Base-by-base conservation (phyloP, 2,888 invertebrate species). In the Luffia ferchaultella region DNA sequence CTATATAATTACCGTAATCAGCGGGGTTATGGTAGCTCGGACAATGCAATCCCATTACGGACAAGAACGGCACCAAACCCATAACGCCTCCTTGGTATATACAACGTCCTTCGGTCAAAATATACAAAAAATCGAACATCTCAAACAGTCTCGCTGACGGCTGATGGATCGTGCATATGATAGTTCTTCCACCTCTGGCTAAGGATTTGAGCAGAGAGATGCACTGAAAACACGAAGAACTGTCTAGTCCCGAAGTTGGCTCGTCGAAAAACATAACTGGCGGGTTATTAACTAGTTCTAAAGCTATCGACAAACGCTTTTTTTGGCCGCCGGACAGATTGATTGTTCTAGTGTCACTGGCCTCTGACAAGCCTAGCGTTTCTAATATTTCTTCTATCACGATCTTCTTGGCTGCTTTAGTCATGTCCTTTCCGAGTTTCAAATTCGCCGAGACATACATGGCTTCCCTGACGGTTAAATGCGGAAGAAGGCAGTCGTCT, bases 221-320 rank as follows among this genome's bases (percentile, higher is more conserved):
- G 73, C 96, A 93, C 76, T 96, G 96, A 82, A 94, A 96, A 82
- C 96, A 96, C 49, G 96, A 93, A 41, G 96, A 94, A 70, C 96
- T 96, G 71, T 97, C 97, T 72, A 97, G 80, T 16, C 97, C 97
- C 63, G 96, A 92, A 42, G 93, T 93, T 1, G 97, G 97, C 73
- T 97, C 97, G 66, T 97, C 97, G 68, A 97, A 96, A 76, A 97
- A 97, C 96, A 97, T 97, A 54, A 97, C 94, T 56, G 97, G 97
- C 18, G 97, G 97, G 82, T 97, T 96, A 76, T 96, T 96, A 48
- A 97, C 96, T 70, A 97, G 86, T 77, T 97, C 96, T 67, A 95
- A 79, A 50, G 96, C 96, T 64, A 97, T 96, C 3, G 96, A 95
- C 55, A 96, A 83, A 52, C 96, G 87, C 72, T 97, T 97, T 56